Percentiles rank a stretch among this genome's conserved stretches.
Evolutionary conservation across 2,888 invertebrate genomes (phyloP).

Genomic region (Oconnorella tubifera): DNA sequence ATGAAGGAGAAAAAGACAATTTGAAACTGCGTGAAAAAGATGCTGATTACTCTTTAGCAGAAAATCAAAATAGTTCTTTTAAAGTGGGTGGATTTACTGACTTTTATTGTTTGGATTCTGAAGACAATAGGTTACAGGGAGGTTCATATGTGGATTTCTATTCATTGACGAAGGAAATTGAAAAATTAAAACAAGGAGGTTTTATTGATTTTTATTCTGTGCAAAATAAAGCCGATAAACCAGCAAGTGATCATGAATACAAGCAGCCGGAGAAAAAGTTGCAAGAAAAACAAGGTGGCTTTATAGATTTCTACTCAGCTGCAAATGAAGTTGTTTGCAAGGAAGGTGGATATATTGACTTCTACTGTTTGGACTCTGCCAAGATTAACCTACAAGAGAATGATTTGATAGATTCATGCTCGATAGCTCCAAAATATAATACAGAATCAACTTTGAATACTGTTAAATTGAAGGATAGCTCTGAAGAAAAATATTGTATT

Average conservation of each 20-base stretch:
- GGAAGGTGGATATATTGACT: neutral
- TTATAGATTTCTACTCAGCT: neutral
- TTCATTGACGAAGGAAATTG: neutral
- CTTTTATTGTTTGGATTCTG: neutral
- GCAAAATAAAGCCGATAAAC: neutral
- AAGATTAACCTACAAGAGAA: no score
- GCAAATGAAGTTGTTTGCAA: neutral
- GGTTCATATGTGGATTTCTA: neutral
- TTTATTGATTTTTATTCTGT: slow-evolving; percentile 5
- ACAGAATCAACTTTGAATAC: no score
- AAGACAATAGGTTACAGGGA: neutral
- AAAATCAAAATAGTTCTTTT: neutral
- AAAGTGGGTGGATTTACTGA: neutral
- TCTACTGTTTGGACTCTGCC: no score
- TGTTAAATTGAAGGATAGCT: no score
- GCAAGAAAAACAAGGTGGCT: neutral
- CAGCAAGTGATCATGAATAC: neutral
- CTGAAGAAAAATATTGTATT: no score
- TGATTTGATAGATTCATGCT: no score
- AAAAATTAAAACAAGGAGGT: neutral
- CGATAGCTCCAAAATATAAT: no score
- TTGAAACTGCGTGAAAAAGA: neutral
- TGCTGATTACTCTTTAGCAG: neutral
- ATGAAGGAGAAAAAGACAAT: no score
- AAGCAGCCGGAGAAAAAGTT: neutral